Percentiles rank a stretch among this genome's conserved stretches.
These are phyloP conservation scores for Rhyacichthys aspro DNA, from an alignment of 2,797 vertebrate species.

Conservation along the genomic window DNA sequence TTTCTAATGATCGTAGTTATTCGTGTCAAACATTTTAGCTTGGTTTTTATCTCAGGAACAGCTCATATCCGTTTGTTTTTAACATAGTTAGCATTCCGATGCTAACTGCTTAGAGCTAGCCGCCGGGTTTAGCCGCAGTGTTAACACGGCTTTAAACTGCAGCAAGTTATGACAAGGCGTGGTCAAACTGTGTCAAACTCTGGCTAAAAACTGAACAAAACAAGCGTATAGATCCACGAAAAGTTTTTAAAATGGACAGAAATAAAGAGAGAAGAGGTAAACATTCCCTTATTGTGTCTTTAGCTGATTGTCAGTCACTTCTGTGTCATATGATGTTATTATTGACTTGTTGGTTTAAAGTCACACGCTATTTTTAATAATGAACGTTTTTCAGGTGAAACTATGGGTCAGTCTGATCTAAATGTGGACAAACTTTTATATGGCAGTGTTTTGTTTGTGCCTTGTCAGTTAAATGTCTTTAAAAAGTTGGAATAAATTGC, in stretches of 20 bases:
- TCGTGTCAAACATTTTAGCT: fast-evolving
- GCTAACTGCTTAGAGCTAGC: constrained; percentile 25
- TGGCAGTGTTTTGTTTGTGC: no score
- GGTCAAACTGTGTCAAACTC: background rate
- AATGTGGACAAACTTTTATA: no score
- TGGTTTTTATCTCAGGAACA: fast-evolving
- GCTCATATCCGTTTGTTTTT: background rate
- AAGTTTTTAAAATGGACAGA: background rate
- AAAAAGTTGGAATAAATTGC: no score
- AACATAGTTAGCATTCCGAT: no score
- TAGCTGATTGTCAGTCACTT: no score
- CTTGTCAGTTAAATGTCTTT: no score
- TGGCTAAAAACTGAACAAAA: background rate
- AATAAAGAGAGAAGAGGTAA: background rate
- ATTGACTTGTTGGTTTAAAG: no score
- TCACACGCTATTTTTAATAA: no score
- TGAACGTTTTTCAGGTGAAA: no score
- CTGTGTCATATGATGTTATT: no score
- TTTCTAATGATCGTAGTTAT: background rate
- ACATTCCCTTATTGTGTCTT: no score
- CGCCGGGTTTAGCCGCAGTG: constrained; percentile 28
- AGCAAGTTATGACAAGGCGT: background rate
- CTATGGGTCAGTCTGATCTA: no score
- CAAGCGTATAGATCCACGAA: fast-evolving
- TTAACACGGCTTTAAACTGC: background rate